phyloP scores from a whole-genome alignment of 2,888 invertebrate species.

The Campoplex capitator region DNA sequence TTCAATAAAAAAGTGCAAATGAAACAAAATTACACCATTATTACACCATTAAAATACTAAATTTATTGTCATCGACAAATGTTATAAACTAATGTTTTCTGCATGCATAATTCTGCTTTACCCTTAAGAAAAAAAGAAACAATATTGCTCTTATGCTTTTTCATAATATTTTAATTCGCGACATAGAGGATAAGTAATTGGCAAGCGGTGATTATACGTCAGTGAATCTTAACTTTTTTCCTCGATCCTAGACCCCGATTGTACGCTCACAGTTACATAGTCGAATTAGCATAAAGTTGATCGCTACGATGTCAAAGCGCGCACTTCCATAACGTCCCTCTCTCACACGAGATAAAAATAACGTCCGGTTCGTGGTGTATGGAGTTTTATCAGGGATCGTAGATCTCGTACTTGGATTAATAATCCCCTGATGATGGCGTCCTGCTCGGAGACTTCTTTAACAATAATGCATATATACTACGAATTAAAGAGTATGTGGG shows the following conservation, averaged over 20 bases:
- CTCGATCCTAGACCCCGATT: constrained; percentile 52
- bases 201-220: constrained; percentile 47
- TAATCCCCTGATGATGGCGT: constrained; percentile 73
- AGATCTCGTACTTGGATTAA: constrained; percentile 78
- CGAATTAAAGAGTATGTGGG: constrained; percentile 25
- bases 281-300: constrained; percentile 72
- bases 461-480: constrained; percentile 53
- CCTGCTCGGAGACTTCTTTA: constrained; percentile 60
- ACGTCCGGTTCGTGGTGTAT: constrained; percentile 77
- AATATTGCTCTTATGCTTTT: background rate
- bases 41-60: background rate
- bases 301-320: constrained; percentile 77
- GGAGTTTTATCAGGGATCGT: constrained; percentile 67
- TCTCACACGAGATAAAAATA: constrained; percentile 65
- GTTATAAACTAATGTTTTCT: background rate
- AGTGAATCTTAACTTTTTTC: constrained; percentile 50
- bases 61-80: background rate
- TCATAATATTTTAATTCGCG: constrained; percentile 24
- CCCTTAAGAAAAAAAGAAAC: background rate
- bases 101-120: background rate
- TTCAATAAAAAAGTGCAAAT: no score
- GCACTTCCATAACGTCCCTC: constrained; percentile 66
- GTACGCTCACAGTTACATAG: constrained; percentile 54
- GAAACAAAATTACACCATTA: no score
- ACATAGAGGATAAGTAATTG: constrained; percentile 44